phyloP scores from a whole-genome alignment of 2,888 invertebrate species.

The Dioctria linearis region DNA sequence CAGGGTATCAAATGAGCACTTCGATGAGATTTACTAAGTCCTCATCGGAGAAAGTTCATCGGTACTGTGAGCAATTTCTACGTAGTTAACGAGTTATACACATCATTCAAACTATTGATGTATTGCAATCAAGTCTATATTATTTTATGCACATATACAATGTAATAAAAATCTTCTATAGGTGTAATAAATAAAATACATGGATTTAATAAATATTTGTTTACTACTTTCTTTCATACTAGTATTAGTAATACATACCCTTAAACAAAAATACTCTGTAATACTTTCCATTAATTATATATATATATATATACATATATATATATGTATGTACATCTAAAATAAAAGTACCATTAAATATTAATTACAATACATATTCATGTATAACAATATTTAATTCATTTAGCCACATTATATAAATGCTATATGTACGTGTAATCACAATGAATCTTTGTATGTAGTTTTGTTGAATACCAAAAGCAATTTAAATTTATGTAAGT shows the following conservation, averaged over 20 bases:
- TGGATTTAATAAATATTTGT: slow-evolving; percentile 37
- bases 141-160: too few relatives aligned
- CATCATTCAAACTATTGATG: too few relatives aligned
- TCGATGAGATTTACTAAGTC: too few relatives aligned
- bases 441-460: slow-evolving; percentile 51
- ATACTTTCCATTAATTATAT: slow-evolving; percentile 39
- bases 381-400: slow-evolving; percentile 48
- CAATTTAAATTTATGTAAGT: background rate
- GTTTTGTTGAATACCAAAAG: slow-evolving; percentile 38
- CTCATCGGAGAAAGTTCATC: too few relatives aligned
- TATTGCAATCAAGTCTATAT: too few relatives aligned
- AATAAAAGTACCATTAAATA: slow-evolving; percentile 43
- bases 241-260: slow-evolving; percentile 20
- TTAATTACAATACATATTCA: slow-evolving; percentile 45
- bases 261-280: slow-evolving; percentile 40
- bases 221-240: slow-evolving; percentile 35
- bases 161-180: too few relatives aligned
- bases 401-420: slow-evolving; percentile 55
- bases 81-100: too few relatives aligned
- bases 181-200: background rate
- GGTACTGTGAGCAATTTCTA: too few relatives aligned
- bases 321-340: background rate
- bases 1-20: too few relatives aligned
- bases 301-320: background rate
- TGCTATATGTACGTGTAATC: slow-evolving; percentile 47